Conservation (phyloP, 2,888 invertebrate genomes). For the Polyommatus icarus region DNA sequence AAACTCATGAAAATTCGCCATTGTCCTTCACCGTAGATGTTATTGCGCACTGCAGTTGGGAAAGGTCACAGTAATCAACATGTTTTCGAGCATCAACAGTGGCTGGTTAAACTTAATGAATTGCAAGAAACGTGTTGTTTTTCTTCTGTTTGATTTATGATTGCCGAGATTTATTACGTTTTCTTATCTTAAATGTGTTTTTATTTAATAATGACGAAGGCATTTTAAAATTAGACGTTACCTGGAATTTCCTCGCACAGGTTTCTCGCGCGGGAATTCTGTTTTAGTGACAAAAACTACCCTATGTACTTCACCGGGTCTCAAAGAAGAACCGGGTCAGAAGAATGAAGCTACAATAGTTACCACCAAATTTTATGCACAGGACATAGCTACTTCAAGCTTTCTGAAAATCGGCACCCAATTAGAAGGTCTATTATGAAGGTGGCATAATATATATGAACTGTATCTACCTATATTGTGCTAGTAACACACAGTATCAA, state of each 20-base stretch:
- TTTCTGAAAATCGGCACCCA: too few species aligned
- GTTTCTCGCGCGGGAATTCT: not conserved
- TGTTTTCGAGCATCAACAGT: conserved; percentile 6
- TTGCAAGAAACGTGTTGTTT: conserved; percentile 23
- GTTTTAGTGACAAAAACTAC: too few species aligned
- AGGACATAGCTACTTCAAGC: too few species aligned
- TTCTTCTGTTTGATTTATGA: conserved; percentile 7
- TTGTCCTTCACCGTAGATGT: not conserved
- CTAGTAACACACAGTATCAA: too few species aligned
- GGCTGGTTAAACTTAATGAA: conserved; percentile 8
- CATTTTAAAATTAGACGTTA: not conserved
- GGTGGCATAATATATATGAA: too few species aligned
- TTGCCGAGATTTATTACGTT: not conserved
- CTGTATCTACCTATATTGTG: too few species aligned
- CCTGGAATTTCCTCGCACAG: not conserved
- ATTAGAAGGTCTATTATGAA: too few species aligned
- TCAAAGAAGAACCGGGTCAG: too few species aligned
- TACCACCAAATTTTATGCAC: too few species aligned
- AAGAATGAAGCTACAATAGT: too few species aligned
- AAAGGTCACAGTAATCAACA: conserved; percentile 23
- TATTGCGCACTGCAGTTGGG: conserved; percentile 21
- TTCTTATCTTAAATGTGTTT: not conserved
- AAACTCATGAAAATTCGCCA: conserved; percentile 10
- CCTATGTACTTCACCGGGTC: too few species aligned
- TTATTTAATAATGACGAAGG: not conserved